Percentiles rank a stretch among this genome's conserved stretches.
Evolutionary conservation across 2,113 vertebrate genomes (phyloP).

Genomic region (Mus pahari): DNA sequence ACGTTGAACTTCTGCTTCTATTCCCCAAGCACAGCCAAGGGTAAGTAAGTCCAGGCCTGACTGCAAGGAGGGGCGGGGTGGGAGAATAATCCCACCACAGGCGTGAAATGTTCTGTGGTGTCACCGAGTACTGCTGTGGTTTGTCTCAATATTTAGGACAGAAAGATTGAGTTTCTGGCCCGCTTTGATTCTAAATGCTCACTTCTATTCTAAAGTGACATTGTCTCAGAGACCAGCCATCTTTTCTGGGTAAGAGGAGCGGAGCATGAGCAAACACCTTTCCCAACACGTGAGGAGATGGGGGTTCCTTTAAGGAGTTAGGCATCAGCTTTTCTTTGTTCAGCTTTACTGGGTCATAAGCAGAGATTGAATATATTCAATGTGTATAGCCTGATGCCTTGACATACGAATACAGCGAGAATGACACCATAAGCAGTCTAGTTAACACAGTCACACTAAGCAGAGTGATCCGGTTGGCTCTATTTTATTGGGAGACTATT

Average conservation of each 20-base stretch:
- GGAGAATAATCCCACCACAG: too few species aligned
- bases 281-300: not conserved
- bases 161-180: not conserved
- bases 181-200: not conserved
- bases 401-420: not conserved
- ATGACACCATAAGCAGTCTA: not conserved
- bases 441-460: not conserved
- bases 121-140: accelerated
- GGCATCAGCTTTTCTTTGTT: not conserved
- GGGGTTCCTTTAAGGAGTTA: not conserved
- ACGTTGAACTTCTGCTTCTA: not conserved
- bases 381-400: not conserved
- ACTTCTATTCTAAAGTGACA: not conserved
- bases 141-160: not conserved
- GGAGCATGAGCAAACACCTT: not conserved
- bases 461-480: not conserved
- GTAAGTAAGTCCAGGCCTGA: not conserved
- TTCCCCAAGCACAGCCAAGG: not conserved
- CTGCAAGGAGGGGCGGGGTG: not conserved
- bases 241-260: not conserved
- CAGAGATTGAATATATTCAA: not conserved
- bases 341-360: not conserved
- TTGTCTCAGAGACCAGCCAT: not conserved
- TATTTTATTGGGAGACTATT: not conserved
- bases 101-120: not conserved